A percentile compares a stretch with the other conserved stretches of the same genome.
Conservation (phyloP, 2,888 invertebrate genomes). For the Cheilosia vulpina region DNA sequence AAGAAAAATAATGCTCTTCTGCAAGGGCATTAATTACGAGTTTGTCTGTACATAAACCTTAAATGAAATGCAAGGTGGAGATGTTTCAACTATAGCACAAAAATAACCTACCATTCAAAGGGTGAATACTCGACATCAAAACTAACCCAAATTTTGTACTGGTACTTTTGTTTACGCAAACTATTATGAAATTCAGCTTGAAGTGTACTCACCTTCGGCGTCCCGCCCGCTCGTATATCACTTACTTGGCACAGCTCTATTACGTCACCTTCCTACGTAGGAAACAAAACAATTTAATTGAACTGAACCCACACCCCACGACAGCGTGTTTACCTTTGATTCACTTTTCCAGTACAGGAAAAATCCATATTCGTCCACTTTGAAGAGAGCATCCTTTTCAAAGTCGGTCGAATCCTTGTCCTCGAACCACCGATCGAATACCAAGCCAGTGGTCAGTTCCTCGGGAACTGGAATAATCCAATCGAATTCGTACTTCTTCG, state of each 20-base stretch:
- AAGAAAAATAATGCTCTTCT: too few species aligned
- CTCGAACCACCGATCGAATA: constrained; percentile 99
- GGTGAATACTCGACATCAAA: background rate
- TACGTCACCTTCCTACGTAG: constrained; percentile 97
- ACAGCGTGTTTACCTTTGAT: constrained; percentile 86
- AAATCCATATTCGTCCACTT: constrained; percentile 98
- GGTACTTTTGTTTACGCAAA: constrained; percentile 12
- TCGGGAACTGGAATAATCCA: constrained; percentile 98
- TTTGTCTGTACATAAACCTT: too few species aligned
- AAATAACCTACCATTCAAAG: too few species aligned
- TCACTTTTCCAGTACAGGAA: constrained; percentile 99
- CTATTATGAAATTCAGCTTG: background rate
- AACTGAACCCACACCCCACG: background rate
- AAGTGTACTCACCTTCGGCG: constrained; percentile 90
- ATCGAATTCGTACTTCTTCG: constrained; percentile 99
- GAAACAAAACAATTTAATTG: constrained; percentile 70
- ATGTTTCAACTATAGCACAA: too few species aligned
- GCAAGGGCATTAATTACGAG: too few species aligned
- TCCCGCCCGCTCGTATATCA: constrained; percentile 96
- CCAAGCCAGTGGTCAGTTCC: constrained; percentile 90
- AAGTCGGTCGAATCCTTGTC: constrained; percentile 96
- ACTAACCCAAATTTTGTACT: constrained; percentile 18
- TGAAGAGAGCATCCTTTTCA: constrained; percentile 94
- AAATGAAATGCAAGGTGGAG: too few species aligned
- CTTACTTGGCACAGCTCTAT: constrained; percentile 99